Conservation (phyloP, 2,888 invertebrate genomes). For the Caenorhabditis japonica region DNA sequence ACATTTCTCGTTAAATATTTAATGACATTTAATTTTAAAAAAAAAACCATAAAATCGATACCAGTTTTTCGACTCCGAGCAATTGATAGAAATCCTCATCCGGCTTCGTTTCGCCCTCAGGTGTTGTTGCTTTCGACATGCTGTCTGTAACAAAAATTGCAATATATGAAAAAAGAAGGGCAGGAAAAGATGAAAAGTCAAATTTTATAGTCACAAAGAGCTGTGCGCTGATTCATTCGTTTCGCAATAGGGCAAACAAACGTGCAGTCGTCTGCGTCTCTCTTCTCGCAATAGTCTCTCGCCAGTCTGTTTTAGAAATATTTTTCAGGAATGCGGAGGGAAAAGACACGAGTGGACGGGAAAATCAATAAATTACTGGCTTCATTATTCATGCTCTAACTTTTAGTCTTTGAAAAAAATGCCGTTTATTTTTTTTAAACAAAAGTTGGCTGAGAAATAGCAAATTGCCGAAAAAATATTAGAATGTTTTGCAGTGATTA, state of each 20-base stretch:
- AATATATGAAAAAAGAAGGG: background rate
- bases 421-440: constrained; percentile 1
- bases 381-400: too few species aligned
- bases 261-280: constrained; percentile 15
- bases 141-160: constrained; percentile 6
- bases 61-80: constrained; percentile 73
- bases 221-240: constrained; percentile 36
- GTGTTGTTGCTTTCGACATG: constrained; percentile 39
- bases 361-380: too few species aligned
- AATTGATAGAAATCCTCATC: constrained; percentile 75
- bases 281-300: constrained; percentile 1
- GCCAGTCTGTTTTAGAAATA: background rate
- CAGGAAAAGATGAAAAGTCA: constrained; percentile 9
- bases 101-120: constrained; percentile 12
- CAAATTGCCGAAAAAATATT: too few species aligned
- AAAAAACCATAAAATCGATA: constrained; percentile 1
- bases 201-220: too few species aligned
- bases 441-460: too few species aligned
- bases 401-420: too few species aligned
- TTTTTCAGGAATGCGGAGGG: background rate
- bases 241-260: constrained; percentile 50
- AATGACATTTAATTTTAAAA: background rate
- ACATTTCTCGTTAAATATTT: background rate
- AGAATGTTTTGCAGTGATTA: too few species aligned
- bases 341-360: background rate